These are phyloP conservation scores for Galeopsomyia nigrocyanea DNA, from an alignment of 2,888 invertebrate species.

Conservation along the genomic window DNA sequence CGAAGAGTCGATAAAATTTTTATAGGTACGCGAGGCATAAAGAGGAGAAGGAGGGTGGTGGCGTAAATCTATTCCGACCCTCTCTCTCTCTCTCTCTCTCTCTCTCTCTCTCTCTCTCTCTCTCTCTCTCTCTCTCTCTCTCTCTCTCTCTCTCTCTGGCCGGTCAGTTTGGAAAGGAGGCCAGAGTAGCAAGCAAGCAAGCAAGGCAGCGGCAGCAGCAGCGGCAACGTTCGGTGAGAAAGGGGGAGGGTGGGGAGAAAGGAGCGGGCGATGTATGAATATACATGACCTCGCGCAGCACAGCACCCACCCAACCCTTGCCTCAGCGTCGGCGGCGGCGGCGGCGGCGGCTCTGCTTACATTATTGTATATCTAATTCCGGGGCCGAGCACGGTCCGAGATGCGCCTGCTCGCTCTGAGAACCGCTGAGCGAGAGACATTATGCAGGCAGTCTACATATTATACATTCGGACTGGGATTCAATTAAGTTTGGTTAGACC, in stretches of 20 bases:
- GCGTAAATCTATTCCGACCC: constrained; percentile 63
- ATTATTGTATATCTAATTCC: constrained; percentile 70
- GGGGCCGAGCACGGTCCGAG: constrained; percentile 47
- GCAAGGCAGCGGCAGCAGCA: too few relatives aligned
- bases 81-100: constrained; percentile 19
- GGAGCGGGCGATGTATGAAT: constrained; percentile 65
- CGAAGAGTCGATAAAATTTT: constrained; percentile 52
- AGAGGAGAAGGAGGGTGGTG: constrained; percentile 50
- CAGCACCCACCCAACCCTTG: constrained; percentile 60
- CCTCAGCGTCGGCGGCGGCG: constrained; percentile 55
- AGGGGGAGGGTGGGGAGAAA: constrained; percentile 12
- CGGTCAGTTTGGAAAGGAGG: constrained; percentile 45
- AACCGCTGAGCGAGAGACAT: constrained; percentile 55
- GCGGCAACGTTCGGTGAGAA: constrained; percentile 64
- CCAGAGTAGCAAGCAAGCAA: constrained; percentile 62
- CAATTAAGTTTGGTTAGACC: constrained; percentile 69
- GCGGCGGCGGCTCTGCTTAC: constrained; percentile 65
- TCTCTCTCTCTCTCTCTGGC: background rate
- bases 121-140: background rate
- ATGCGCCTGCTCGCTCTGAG: constrained; percentile 38
- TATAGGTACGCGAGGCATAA: constrained; percentile 53
- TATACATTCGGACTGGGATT: constrained; percentile 69
- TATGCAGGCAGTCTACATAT: constrained; percentile 70
- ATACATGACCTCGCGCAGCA: constrained; percentile 67
- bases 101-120: background rate